Evolutionary conservation across 1,140 invertebrate genomes (phyloP), one percentile per base, ranked within the genome.

Genomic region (Rhagoletis zephyria): DNA sequence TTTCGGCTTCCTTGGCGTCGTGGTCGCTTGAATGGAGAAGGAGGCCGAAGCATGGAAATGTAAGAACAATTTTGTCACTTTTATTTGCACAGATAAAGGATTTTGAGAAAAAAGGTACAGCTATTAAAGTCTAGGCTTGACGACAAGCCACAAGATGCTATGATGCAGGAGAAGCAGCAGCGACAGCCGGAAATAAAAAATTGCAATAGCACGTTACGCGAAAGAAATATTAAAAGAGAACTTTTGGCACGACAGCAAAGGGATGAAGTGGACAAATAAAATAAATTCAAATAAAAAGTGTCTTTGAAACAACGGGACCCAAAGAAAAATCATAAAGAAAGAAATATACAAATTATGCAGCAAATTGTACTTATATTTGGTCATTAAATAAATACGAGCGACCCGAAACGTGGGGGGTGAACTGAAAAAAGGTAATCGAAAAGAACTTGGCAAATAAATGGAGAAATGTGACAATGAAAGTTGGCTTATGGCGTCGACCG

Each of bases 281-380:
- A 56, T 1, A n/a, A 81, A 81, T 56, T 30, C 74, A 81, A 81
- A 56, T 81, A 30, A 56, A 81, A 56, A 81, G 48, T 9, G 30
- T 59, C n/a, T 81, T 81, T 81, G 48, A 81, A 19, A 81, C 51
- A 81, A 81, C 51, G 7, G 74, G 48, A 81, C n/a, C 16, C 45
- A 56, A 56, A 77, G 14, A 56, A 81, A 81, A 81, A 16, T n/a
- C 45, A 19, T 6, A 4, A 4, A 51, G 10, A 59, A 10, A 42
- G 16, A 81, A 81, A 16, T 56, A 16, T 56, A 81, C 45, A 81
- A 81, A 81, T 81, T 81, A 81, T 81, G 74, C 74, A 81, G 74
- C 48, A 81, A 56, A 30, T 81, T 81, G 16, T 81, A 81, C 48
- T 81, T 81, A 81, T 81, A 81, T 81, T 81, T 81, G 45, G 48